A percentile compares a stretch with the other conserved stretches of the same genome.
These are phyloP conservation scores for Athripsodes cinereus DNA, from an alignment of 2,888 invertebrate species.

Conservation along the genomic window DNA sequence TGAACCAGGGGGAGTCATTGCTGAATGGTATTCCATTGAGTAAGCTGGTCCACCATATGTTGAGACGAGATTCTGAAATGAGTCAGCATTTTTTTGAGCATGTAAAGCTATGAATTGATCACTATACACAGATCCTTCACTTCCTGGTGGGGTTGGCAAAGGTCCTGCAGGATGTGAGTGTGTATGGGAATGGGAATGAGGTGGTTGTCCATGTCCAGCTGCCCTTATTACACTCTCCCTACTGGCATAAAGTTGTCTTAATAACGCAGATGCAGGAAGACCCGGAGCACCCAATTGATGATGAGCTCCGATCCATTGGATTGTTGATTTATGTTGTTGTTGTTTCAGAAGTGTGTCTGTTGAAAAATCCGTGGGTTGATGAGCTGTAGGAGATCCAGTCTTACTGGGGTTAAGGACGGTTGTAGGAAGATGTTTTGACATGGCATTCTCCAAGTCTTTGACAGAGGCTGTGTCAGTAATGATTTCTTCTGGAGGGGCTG, in stretches of 20 bases:
- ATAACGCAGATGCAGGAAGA: conserved; percentile 76
- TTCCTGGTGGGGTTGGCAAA: conserved; percentile 85
- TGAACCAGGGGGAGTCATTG: conserved; percentile 96
- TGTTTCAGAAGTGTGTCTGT: conserved; percentile 79
- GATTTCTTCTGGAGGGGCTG: conserved; percentile 38
- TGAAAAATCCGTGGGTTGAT: conserved; percentile 81
- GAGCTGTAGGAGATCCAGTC: conserved; percentile 46
- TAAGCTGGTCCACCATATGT: conserved; percentile 56
- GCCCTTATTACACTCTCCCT: conserved; percentile 93
- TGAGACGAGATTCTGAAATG: conserved; percentile 54
- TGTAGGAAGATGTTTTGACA: conserved; percentile 87
- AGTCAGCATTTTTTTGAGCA: conserved; percentile 50
- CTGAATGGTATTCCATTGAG: conserved; percentile 79
- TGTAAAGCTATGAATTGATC: conserved; percentile 55
- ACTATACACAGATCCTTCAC: conserved; percentile 70
- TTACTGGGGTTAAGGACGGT: conserved; percentile 47
- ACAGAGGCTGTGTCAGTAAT: conserved; percentile 59
- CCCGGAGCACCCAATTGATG: conserved; percentile 45
- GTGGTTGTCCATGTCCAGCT: conserved; percentile 52
- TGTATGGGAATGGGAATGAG: conserved; percentile 27
- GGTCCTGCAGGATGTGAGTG: conserved; percentile 56
- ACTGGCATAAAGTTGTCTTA: conserved; percentile 87
- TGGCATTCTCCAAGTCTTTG: conserved; percentile 90
- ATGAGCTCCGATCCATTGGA: conserved; percentile 91
- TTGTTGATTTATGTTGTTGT: conserved; percentile 69